A percentile compares a stretch with the other conserved stretches of the same genome.
Evolutionary conservation across 2,797 vertebrate species (phyloP).

Genomic region (Eulemur albifrons): DNA sequence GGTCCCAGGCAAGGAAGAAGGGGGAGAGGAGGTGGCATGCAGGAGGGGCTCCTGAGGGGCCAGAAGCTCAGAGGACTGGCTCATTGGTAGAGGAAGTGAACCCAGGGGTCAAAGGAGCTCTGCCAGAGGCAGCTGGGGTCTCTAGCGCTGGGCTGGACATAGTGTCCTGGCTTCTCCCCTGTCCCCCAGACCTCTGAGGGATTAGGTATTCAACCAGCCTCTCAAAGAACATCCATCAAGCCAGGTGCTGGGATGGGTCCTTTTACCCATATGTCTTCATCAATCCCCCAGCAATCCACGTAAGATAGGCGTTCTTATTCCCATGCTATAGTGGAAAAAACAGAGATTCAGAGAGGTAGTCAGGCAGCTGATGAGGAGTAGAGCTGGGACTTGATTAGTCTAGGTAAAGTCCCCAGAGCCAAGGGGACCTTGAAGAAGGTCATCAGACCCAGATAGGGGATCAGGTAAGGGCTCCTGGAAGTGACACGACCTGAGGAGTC

Average conservation of each 20-base stretch:
- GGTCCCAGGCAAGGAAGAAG: neutral
- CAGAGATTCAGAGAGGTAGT: neutral
- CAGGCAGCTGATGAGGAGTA: neutral
- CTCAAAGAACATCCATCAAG: neutral
- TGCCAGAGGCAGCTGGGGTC: neutral
- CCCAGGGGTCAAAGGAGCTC: neutral
- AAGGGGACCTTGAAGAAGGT: neutral
- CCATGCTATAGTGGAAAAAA: neutral
- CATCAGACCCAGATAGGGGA: neutral
- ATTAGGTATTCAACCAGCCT: neutral
- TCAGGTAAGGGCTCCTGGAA: neutral
- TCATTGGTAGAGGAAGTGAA: neutral
- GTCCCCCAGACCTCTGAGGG: neutral
- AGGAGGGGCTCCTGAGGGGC: neutral
- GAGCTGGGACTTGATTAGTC: neutral
- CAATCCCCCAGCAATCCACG: neutral
- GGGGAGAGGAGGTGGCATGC: neutral
- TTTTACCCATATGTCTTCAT: constrained; percentile 1
- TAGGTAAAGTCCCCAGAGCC: neutral
- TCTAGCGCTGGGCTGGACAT: neutral
- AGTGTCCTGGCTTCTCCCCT: neutral
- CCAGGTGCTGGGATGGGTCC: neutral
- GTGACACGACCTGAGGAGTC: neutral
- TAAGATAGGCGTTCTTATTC: neutral
- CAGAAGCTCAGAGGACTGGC: neutral